Conservation (phyloP, 2,888 invertebrate genomes). For the Scaeva pyrastri region DNA sequence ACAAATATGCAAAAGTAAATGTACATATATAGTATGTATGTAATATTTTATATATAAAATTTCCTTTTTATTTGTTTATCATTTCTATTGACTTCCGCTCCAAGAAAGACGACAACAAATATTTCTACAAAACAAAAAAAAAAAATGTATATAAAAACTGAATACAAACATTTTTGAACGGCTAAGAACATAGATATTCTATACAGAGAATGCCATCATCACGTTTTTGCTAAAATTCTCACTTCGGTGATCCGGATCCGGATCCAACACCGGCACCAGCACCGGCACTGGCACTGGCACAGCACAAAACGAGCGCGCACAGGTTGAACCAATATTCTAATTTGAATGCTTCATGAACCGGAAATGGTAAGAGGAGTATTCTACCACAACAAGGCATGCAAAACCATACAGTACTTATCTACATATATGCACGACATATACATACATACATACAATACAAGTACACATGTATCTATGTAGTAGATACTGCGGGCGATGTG, state of each 20-base stretch:
- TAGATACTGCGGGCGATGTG: constrained; percentile 3
- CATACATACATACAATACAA: neutral
- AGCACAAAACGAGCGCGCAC: constrained; percentile 53
- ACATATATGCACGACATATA: no score
- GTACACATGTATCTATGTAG: neutral
- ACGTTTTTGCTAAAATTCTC: constrained; percentile 71
- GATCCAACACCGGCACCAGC: neutral
- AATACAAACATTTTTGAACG: constrained; percentile 4
- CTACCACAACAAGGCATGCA: neutral
- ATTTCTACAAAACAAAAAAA: neutral
- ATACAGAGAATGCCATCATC: constrained; percentile 48
- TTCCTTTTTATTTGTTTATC: constrained; percentile 55
- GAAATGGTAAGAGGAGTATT: constrained; percentile 27
- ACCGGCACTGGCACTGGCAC: no score
- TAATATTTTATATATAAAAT: constrained; percentile 6
- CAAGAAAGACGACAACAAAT: constrained; percentile 13
- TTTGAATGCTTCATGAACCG: constrained; percentile 70
- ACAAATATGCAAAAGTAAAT: no score
- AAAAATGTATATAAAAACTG: neutral
- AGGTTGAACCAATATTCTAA: constrained; percentile 73
- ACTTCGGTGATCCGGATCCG: constrained; percentile 64
- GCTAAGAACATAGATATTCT: constrained; percentile 16
- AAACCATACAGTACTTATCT: constrained; percentile 4
- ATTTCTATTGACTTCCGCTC: constrained; percentile 42
- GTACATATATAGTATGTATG: no score